Conservation (phyloP, 2,797 vertebrate species). For the Strix occidentalis region DNA sequence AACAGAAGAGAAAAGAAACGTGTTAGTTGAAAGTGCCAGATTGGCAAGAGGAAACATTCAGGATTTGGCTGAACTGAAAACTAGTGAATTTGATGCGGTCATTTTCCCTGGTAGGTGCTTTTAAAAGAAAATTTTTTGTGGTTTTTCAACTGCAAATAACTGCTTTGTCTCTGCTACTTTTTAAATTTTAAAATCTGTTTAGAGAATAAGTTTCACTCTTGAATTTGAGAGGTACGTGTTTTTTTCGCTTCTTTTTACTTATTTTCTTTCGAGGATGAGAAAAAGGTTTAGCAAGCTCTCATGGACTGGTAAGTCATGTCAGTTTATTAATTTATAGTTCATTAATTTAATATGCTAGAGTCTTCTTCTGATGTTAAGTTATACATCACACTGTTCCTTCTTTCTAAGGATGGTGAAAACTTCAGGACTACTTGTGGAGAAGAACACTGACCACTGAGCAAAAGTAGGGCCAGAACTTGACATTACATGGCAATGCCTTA, state of each 20-base stretch:
- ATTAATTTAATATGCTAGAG: background rate
- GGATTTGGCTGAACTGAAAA: constrained; percentile 79
- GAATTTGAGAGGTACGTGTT: background rate
- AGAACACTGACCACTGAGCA: background rate
- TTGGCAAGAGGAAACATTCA: constrained; percentile 80
- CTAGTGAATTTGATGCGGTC: constrained; percentile 78
- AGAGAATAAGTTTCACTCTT: background rate
- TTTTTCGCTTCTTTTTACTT: background rate
- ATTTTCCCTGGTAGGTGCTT: constrained; percentile 79
- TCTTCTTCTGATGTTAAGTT: background rate
- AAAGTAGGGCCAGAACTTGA: background rate
- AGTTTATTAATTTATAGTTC: background rate
- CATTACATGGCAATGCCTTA: background rate
- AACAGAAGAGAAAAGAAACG: constrained; percentile 81
- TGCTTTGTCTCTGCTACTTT: background rate
- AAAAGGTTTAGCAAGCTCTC: background rate
- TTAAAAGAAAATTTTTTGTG: background rate
- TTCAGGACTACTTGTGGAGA: background rate
- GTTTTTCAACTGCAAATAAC: background rate
- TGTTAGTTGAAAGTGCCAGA: constrained; percentile 83
- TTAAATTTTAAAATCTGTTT: background rate
- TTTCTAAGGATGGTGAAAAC: background rate
- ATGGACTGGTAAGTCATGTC: background rate
- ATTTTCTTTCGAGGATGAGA: background rate
- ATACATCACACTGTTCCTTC: background rate